Conservation (phyloP, 2,797 vertebrate species). For the Botia almorhae region DNA sequence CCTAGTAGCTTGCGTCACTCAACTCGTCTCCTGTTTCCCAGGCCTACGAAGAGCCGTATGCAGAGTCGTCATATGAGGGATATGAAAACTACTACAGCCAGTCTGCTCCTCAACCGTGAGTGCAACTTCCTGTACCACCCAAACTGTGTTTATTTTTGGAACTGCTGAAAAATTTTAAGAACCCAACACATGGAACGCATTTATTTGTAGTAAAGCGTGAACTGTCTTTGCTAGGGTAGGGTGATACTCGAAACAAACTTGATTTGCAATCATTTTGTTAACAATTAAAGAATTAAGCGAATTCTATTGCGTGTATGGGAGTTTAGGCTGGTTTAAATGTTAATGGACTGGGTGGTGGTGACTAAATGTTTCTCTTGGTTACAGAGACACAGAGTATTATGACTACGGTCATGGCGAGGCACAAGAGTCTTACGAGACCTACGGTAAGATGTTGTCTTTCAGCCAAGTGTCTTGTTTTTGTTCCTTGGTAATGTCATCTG, state of each 20-base stretch:
- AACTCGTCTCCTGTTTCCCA: constrained; percentile 56
- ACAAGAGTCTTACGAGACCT: constrained; percentile 91
- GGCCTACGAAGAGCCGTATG: constrained; percentile 89
- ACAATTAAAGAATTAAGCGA: too few species aligned
- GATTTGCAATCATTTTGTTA: too few species aligned
- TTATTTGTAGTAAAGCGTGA: too few species aligned
- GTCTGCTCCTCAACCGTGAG: constrained; percentile 88
- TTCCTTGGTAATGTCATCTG: too few species aligned
- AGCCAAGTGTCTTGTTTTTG: too few species aligned
- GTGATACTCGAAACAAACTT: too few species aligned
- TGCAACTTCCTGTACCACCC: constrained; percentile 31
- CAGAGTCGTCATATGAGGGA: constrained; percentile 83
- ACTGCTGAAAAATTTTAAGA: too few species aligned
- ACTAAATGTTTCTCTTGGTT: not conserved
- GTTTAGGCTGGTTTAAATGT: too few species aligned
- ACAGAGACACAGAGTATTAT: constrained; percentile 96
- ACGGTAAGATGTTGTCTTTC: constrained; percentile 79
- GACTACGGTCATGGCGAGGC: constrained; percentile 97
- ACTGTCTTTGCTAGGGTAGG: too few species aligned
- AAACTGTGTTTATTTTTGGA: too few species aligned
- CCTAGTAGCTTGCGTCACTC: not conserved
- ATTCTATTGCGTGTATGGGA: too few species aligned
- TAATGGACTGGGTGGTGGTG: not conserved
- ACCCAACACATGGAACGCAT: too few species aligned
- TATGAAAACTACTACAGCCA: constrained; percentile 94